These are phyloP conservation scores for Drosophila leonis DNA, from an alignment of 2,888 invertebrate genomes.

Conservation along the genomic window DNA sequence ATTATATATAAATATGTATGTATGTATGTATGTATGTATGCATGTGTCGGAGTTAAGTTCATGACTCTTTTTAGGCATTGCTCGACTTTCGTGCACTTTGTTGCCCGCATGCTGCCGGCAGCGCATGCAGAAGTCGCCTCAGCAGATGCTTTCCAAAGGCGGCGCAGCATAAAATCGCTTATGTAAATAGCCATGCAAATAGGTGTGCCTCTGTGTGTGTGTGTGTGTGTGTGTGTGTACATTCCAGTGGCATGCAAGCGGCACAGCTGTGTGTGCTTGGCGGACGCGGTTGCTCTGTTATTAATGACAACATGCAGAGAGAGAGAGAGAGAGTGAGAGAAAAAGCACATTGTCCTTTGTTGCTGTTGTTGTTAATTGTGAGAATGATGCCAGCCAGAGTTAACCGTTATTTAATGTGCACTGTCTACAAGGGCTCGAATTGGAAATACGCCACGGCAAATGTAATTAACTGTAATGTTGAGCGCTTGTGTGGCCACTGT, in stretches of 20 bases:
- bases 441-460: conserved; percentile 61
- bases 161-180: conserved; percentile 74
- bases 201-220: conserved; percentile 1
- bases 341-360: conserved; percentile 21
- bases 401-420: conserved; percentile 75
- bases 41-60: conserved; percentile 13
- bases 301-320: conserved; percentile 63
- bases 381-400: conserved; percentile 67
- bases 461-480: conserved; percentile 76
- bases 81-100: conserved; percentile 7
- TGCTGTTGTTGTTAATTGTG: conserved; percentile 55
- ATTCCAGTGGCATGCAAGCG: conserved; percentile 40
- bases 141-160: conserved; percentile 37
- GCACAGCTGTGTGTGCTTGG: conserved; percentile 33
- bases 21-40: neutral
- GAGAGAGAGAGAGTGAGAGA: conserved; percentile 22
- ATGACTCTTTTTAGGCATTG: conserved; percentile 4
- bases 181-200: conserved; percentile 63
- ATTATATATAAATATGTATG: neutral
- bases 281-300: conserved; percentile 64
- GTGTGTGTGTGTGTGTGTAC: conserved; percentile 26
- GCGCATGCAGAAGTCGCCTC: conserved; percentile 41
- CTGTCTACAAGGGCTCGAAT: conserved; percentile 41
- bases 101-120: conserved; percentile 29
- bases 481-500: conserved; percentile 43